Percentiles rank a stretch among this genome's conserved stretches.
Evolutionary conservation across 2,888 invertebrate species (phyloP).

Genomic region (Trichopoda pennipes): DNA sequence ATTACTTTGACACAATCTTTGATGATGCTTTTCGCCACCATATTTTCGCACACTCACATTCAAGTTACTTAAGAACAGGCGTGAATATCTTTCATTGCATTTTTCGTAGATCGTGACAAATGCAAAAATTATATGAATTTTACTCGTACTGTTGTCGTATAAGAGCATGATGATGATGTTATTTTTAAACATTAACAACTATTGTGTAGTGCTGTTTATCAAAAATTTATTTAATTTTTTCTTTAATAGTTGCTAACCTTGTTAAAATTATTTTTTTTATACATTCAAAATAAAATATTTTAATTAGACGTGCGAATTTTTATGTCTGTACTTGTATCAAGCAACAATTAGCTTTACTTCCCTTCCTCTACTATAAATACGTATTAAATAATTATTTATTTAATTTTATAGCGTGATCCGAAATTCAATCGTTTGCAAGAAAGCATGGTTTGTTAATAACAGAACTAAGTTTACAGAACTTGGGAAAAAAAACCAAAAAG

Average conservation of each 20-base stretch:
- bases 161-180: conserved; percentile 44
- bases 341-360: conserved; percentile 12
- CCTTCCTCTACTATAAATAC: conserved; percentile 23
- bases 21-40: conserved; percentile 9
- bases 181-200: conserved; percentile 26
- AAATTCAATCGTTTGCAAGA: neutral
- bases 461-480: too few species aligned
- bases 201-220: conserved; percentile 15
- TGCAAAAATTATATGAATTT: conserved; percentile 40
- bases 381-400: conserved; percentile 16
- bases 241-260: conserved; percentile 67
- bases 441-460: neutral
- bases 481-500: too few species aligned
- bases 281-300: conserved; percentile 12
- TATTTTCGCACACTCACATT: conserved; percentile 2
- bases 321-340: neutral
- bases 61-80: conserved; percentile 3
- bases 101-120: conserved; percentile 16
- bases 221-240: conserved; percentile 19
- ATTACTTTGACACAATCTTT: conserved; percentile 17
- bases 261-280: conserved; percentile 24
- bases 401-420: conserved; percentile 17
- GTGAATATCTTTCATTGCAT: conserved; percentile 1
- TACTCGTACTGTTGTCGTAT: conserved; percentile 5
- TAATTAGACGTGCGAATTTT: neutral